A percentile compares a stretch with the other conserved stretches of the same genome.
Evolutionary conservation across 2,113 vertebrate species (phyloP).

Genomic region (Collichthys lucidus): DNA sequence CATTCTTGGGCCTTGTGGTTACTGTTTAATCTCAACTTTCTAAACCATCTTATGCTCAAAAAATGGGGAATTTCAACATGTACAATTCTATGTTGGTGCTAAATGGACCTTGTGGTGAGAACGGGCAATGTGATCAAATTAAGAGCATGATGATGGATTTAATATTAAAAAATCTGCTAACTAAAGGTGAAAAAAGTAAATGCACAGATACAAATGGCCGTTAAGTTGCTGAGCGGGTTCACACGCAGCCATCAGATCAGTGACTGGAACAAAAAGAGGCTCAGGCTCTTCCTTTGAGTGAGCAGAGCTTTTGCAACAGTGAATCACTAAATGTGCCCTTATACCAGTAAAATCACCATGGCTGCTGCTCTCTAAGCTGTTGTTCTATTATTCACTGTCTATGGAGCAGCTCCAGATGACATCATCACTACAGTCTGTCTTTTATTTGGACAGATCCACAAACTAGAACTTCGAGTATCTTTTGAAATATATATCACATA

Average conservation of each 20-base stretch:
- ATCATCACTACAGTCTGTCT: slow-evolving; percentile 48
- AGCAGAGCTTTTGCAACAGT: slow-evolving; percentile 24
- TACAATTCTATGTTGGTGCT: background rate
- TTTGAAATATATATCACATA: background rate
- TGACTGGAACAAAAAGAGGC: background rate
- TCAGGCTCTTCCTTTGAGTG: slow-evolving; percentile 9
- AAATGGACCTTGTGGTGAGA: background rate
- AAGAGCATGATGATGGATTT: background rate
- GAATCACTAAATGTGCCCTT: slow-evolving; percentile 59
- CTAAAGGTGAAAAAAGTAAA: background rate
- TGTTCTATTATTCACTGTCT: slow-evolving; percentile 63
- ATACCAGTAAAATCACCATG: slow-evolving; percentile 54
- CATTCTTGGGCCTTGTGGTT: background rate
- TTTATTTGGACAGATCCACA: slow-evolving; percentile 33
- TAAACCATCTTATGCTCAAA: too few relatives aligned
- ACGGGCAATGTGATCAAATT: background rate
- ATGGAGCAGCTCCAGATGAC: slow-evolving; percentile 58
- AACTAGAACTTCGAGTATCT: slow-evolving; percentile 11
- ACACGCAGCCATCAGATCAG: background rate
- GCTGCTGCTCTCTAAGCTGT: slow-evolving; percentile 58
- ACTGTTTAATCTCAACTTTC: too few relatives aligned
- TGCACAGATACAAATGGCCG: background rate
- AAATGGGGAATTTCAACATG: too few relatives aligned
- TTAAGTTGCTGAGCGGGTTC: background rate
- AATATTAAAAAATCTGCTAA: background rate